Conservation (phyloP, 92 coral and sea anemone species). For the Porites rus region DNA sequence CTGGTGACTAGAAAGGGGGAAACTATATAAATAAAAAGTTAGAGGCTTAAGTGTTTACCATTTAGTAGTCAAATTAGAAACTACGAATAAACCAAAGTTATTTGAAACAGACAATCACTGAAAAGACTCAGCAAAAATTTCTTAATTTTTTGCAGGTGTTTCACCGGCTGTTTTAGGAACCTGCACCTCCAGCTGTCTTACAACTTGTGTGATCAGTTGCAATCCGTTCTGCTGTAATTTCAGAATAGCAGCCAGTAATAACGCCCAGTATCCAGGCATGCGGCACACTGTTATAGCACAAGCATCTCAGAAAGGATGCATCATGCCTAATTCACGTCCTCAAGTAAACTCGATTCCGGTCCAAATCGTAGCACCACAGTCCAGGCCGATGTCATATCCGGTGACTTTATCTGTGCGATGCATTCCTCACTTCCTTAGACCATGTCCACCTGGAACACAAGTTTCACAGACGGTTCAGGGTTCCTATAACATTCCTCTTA, state of each 20-base stretch:
- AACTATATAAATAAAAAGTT: too few relatives aligned
- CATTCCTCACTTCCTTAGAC: conserved; percentile 10
- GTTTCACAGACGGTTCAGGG: conserved; percentile 10
- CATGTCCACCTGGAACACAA: conserved; percentile 56
- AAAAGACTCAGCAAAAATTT: not conserved
- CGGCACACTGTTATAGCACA: conserved; percentile 38
- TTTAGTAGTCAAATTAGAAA: not conserved
- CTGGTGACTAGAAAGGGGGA: too few relatives aligned
- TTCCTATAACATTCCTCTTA: conserved; percentile 26
- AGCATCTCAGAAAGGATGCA: not conserved
- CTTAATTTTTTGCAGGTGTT: conserved; percentile 50
- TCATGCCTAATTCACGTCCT: conserved; percentile 4
- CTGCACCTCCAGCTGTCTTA: conserved; percentile 70
- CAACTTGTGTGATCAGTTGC: conserved; percentile 70
- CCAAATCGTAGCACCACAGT: conserved; percentile 5
- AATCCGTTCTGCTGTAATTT: conserved; percentile 86
- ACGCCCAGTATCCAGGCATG: conserved; percentile 30
- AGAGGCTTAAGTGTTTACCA: too few relatives aligned
- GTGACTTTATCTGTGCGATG: conserved; percentile 38
- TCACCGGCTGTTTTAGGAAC: conserved; percentile 76
- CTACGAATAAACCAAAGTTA: too few relatives aligned
- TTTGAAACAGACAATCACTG: not conserved
- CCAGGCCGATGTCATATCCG: conserved; percentile 12
- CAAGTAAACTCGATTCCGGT: not conserved
- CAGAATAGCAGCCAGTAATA: conserved; percentile 36